Conservation (phyloP, 2,113 vertebrate genomes). For the Nycticryphes semicollaris region DNA sequence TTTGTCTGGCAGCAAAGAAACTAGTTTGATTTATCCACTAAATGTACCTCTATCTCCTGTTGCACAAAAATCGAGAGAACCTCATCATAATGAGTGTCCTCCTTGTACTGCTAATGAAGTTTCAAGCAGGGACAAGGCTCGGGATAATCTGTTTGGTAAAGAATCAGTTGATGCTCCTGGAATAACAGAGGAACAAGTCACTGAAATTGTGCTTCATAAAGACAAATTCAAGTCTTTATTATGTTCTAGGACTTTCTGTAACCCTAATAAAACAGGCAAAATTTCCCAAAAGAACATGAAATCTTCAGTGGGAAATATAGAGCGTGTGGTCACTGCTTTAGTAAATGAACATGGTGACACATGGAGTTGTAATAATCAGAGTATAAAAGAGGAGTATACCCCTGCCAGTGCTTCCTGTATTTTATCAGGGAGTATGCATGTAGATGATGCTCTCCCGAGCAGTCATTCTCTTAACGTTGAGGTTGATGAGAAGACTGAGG, state of each 20-base stretch:
- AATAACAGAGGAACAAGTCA: background rate
- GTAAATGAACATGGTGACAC: background rate
- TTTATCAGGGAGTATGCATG: background rate
- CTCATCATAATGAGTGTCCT: background rate
- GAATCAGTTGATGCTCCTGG: constrained; percentile 25
- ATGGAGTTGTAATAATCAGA: background rate
- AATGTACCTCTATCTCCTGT: background rate
- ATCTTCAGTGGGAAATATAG: background rate
- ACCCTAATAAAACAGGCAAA: background rate
- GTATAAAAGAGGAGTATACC: background rate
- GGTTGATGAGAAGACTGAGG: background rate
- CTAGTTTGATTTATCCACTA: background rate
- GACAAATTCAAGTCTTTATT: background rate
- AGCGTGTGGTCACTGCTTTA: background rate
- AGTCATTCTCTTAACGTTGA: background rate
- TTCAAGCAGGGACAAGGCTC: background rate
- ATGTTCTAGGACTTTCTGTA: background rate
- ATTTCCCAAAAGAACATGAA: background rate
- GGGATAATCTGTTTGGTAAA: constrained; percentile 40
- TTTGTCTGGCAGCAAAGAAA: constrained; percentile 1
- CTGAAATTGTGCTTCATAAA: background rate
- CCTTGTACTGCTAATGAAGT: background rate
- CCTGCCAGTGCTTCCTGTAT: background rate
- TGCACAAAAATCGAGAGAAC: constrained; percentile 21
- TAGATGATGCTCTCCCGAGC: background rate